Evolutionary conservation across 2,797 vertebrate species (phyloP), one percentile per base, ranked within the genome.

Genomic region (Macropodus opercularis): DNA sequence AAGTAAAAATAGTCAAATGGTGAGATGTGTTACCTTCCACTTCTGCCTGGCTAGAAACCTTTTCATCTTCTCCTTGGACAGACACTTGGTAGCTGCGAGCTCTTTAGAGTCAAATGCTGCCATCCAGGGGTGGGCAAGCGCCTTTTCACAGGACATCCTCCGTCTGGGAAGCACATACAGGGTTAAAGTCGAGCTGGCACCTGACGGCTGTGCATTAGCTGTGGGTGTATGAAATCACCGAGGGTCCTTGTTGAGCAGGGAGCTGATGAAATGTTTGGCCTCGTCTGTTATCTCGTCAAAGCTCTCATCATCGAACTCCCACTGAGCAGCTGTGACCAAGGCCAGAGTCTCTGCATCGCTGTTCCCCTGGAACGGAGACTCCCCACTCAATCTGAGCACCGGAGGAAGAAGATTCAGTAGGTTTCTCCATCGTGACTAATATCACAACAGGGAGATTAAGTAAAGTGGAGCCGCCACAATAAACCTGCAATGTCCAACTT

Each of bases 321-420:
- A 95, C 66, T 53, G 80, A 6, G 92, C 94, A 11, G 93, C 92
- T 0, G 95, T 96, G 67, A 96, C 84, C 44, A 92, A 86, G 56
- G 91, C 89, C 72, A 96, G 70, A 0, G 94, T 96, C 81, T 96
- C 95, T 10, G 81, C n/a, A 44, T 96, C 94, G 0, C 74, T 94
- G 72, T 88, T 83, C 6, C 95, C 95, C 80, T 94, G 95, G 85
- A 96, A 96, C 0, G 95, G 95, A 22, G 94, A 96, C 77, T 95
- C 94, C 0, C 95, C 95, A 0, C 95, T 95, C 61, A 96, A 77
- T 60, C 95, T 96, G 15, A 57, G 19, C 32, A 39, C 3, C 34
- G 56, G 12, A 74, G 38, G 14, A 8, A 44, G 5, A n/a, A n/a
- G n/a, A n/a, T n/a, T n/a, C n/a, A n/a, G n/a, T n/a, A n/a, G n/a